These are phyloP conservation scores for Panagrolaimus sp. DNA, from an alignment of 1,140 invertebrate species.

Conservation along the genomic window DNA sequence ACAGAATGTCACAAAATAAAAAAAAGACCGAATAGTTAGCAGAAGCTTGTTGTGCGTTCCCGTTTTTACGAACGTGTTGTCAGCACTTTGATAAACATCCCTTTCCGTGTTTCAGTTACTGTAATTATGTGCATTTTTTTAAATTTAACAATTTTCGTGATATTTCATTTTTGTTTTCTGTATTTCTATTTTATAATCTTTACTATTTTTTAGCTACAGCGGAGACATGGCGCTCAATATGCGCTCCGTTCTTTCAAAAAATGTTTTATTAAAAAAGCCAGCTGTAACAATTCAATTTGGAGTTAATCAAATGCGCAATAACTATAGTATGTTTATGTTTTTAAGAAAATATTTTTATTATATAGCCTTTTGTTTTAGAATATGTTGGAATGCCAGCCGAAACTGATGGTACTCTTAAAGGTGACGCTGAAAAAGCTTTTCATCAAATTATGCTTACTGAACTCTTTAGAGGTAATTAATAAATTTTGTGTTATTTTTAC, in stretches of 20 bases:
- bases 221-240: constrained; percentile 3
- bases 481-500: constrained; percentile 11
- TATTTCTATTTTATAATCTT: too few relatives aligned
- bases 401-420: constrained; percentile 48
- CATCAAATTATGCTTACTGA: constrained; percentile 50
- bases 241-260: constrained; percentile 10
- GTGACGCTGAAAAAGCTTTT: constrained; percentile 46
- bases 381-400: constrained; percentile 42
- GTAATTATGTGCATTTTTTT: too few relatives aligned
- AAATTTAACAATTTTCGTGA: too few relatives aligned
- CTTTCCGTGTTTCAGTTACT: too few relatives aligned
- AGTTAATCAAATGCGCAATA: constrained; percentile 1
- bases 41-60: too few relatives aligned
- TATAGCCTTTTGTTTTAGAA: too few relatives aligned
- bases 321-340: constrained; percentile 8
- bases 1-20: too few relatives aligned
- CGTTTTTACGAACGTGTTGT: too few relatives aligned
- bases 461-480: constrained; percentile 42
- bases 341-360: neutral
- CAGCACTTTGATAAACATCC: too few relatives aligned
- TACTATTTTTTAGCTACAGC: too few relatives aligned
- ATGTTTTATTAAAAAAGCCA: neutral
- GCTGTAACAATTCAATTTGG: neutral
- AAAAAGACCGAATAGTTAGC: too few relatives aligned
- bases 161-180: too few relatives aligned